Evolutionary conservation across 2,888 invertebrate genomes (phyloP).

Genomic region (Parelbella ahira): DNA sequence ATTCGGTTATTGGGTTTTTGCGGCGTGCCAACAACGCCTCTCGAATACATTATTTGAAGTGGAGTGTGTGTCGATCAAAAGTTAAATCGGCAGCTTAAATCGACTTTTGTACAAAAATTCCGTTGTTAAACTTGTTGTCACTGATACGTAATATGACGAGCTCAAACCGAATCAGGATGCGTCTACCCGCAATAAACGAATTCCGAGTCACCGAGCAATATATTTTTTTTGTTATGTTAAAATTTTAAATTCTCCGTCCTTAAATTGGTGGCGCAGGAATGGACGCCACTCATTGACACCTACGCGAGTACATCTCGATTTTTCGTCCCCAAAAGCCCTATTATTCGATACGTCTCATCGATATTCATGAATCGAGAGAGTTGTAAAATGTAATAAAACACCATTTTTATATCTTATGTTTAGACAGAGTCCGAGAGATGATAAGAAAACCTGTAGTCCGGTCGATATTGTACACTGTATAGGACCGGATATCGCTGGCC

Average conservation of each 20-base stretch:
- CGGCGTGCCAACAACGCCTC: slow-evolving; percentile 46
- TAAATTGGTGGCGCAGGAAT: slow-evolving; percentile 51
- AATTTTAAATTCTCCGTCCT: slow-evolving; percentile 54
- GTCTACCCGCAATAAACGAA: slow-evolving; percentile 51
- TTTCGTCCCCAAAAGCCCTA: slow-evolving; percentile 49
- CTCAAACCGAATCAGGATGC: not conserved
- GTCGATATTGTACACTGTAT: slow-evolving; percentile 49
- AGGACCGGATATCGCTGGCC: slow-evolving; percentile 76
- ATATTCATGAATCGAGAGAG: slow-evolving; percentile 63
- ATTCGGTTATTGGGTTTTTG: slow-evolving; percentile 65
- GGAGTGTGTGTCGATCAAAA: no score
- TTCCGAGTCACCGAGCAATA: slow-evolving; percentile 42
- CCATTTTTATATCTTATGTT: slow-evolving; percentile 77
- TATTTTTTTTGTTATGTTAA: slow-evolving; percentile 62
- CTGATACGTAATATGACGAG: no score
- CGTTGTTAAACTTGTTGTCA: not conserved
- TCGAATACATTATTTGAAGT: slow-evolving; percentile 57
- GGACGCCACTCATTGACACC: slow-evolving; percentile 64
- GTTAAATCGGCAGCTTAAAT: no score
- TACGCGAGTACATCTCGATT: slow-evolving; percentile 54
- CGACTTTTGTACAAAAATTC: not conserved
- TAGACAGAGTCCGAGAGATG: slow-evolving; percentile 75
- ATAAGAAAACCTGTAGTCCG: slow-evolving; percentile 75
- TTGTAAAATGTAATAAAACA: slow-evolving; percentile 76
- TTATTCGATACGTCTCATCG: slow-evolving; percentile 65